Base-by-base conservation (phyloP, 2,797 vertebrate species). In the Dicrostonyx torquatus region DNA sequence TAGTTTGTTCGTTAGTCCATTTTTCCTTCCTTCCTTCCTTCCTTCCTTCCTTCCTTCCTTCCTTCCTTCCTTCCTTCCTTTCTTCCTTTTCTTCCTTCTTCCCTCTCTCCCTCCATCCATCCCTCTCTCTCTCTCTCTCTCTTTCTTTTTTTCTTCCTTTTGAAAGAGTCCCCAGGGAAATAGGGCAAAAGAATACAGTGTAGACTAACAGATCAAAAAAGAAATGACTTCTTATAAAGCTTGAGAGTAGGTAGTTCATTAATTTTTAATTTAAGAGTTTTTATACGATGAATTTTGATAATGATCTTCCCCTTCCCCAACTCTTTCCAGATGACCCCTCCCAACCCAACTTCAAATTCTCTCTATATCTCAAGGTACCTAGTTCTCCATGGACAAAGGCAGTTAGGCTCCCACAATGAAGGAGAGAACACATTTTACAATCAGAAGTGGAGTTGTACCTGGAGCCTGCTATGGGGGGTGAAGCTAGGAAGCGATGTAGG, bases 31-130 rank as follows among this genome's bases (percentile, higher is more conserved):
- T 20, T 20, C 55, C 53, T 18, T 55, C 53, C 48, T 48, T 48
- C 14, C 14, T 53, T 14, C 4, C 50, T 53, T 14, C 4, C 14
- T 17, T 15, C 50, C 5, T 5, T 55, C 17, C 17, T 15, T 53
- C 53, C 18, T 17, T 55, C 53, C 6, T 17, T 55, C 53, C 18
- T 20, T 55, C 14, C 14, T 15, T 50, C 50, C 50, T 1, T 14
- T 11, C 13, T 1, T 50, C 50, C 2, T 0, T 50, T 3, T 11
- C 3, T 50, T 12, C 48, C 3, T 50, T 12, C 48, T 50, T 13
- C 12, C 12, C 45, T 6, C 9, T 8, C 45, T 8, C 9, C 9
- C 7, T 48, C 45, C 6, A 6, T 48, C 7, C 6, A 4, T 45
- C 43, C 43, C 6, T 45, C 43, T 6, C 43, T 6, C 6, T 6